phyloP scores from a whole-genome alignment of 2,113 vertebrate species.

The Thalassarche chlororhynchos region DNA sequence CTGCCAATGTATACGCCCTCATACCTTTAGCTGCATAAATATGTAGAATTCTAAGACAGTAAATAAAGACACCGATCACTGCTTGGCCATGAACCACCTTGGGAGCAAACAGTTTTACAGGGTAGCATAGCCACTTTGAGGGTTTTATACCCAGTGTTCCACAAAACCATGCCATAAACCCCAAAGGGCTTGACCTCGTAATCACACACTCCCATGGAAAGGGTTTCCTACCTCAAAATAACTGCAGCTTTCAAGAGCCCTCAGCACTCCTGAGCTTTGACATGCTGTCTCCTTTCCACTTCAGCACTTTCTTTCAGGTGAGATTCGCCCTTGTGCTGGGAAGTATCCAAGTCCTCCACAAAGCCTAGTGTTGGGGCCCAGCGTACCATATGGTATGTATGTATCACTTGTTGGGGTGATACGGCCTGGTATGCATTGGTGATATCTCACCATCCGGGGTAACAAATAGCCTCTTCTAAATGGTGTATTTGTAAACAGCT shows the following conservation, averaged over 20 bases:
- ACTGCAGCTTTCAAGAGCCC: not conserved
- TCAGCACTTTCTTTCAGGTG: not conserved
- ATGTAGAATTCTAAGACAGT: constrained; percentile 68
- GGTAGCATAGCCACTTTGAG: not conserved
- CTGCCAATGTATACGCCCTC: constrained; percentile 31
- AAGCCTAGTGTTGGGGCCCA: not conserved
- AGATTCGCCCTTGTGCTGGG: not conserved
- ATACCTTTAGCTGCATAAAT: constrained; percentile 70
- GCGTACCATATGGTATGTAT: rapidly evolving
- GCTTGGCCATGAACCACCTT: not conserved
- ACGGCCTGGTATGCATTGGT: rapidly evolving
- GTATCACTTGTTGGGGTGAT: not conserved
- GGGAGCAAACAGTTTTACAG: not conserved
- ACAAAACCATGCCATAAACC: not conserved
- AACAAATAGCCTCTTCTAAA: not conserved
- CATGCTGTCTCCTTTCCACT: not conserved
- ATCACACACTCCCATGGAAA: not conserved
- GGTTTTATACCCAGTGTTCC: not conserved
- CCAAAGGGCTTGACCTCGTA: not conserved
- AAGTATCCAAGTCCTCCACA: not conserved
- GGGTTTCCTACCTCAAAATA: not conserved
- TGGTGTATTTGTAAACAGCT: not conserved
- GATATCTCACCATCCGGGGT: rapidly evolving
- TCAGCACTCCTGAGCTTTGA: not conserved
- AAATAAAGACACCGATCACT: constrained; percentile 34